Base-by-base conservation (phyloP, 2,888 invertebrate genomes). In the Galeopsomyia nigrocyanea region DNA sequence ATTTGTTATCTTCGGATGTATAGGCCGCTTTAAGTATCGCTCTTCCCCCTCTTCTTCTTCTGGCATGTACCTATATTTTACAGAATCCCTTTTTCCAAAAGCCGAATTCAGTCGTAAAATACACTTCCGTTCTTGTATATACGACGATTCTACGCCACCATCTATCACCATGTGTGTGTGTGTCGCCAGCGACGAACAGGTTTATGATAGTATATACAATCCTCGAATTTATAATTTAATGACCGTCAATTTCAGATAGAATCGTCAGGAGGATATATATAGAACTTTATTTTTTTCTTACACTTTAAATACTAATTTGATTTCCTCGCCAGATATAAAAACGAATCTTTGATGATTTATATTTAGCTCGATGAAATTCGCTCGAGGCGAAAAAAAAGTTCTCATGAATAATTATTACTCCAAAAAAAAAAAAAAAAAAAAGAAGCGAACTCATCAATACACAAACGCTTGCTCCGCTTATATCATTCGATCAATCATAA, bases 141-240 rank as follows among this genome's bases (percentile, higher is more conserved):
- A 39, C 39, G 62, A 62, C 31, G 66, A 71, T 57, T 56, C 22
- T 56, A 55, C 5, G 5, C 39, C 39, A 1, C 7, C 39, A 71
- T 71, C 71, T 61, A 51, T 62, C 21, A 71, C 39, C n/a, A n/a
- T n/a, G n/a, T n/a, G n/a, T n/a, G 5, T 5, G 62, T 56, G 50
- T 22, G 26, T 61, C 71, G 31, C 62, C 26, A 58, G 57, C 26
- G n/a, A n/a, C 53, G 47, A 31, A 17, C 22, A 49, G 47, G 39
- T 39, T 26, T 26, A 39, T 13, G 1, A 7, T n/a, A n/a, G n/a
- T n/a, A n/a, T 19, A 19, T 46, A 53, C 47, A 55, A 71, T 60
- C 19, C 60, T 53, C 56, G 21, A 64, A 61, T 71, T 65, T 49
- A 61, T 61, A 60, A 66, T 60, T 66, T 55, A 21, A 49, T 55